Evolutionary conservation across 2,797 vertebrate genomes (phyloP).

Genomic region (Acanthiza pusilla): DNA sequence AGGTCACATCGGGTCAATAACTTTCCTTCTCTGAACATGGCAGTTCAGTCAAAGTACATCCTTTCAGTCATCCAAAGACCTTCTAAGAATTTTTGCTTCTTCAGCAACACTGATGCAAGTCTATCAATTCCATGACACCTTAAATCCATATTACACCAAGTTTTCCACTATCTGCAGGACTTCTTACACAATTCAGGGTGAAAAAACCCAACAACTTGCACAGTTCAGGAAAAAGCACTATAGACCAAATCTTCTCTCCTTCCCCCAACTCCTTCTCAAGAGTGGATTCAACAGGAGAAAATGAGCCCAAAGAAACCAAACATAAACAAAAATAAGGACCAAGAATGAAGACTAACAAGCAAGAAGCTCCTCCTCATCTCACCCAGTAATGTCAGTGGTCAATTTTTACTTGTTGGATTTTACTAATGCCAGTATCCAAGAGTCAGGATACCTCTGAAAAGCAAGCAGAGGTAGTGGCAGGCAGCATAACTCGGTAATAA

Average conservation of each 20-base stretch:
- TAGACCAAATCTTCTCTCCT: not conserved
- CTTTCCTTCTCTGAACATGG: not conserved
- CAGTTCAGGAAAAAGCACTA: not conserved
- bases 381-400: not conserved
- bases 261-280: not conserved
- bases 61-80: not conserved
- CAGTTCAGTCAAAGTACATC: not conserved
- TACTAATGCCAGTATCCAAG: not conserved
- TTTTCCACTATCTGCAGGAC: not conserved
- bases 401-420: not conserved
- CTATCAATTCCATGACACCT: not conserved
- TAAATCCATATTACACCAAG: not conserved
- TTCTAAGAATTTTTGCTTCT: not conserved
- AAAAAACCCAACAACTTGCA: not conserved
- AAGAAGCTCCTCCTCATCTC: not conserved
- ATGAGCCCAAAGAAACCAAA: not conserved
- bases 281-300: not conserved
- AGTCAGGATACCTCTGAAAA: not conserved
- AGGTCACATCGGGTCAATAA: not conserved
- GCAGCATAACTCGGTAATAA: not conserved
- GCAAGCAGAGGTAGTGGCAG: not conserved
- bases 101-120: not conserved
- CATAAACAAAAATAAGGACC: not conserved
- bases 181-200: not conserved
- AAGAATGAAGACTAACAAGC: not conserved